Conservation (phyloP, 2,797 vertebrate species). For the Enteromius afrohamiltoni region DNA sequence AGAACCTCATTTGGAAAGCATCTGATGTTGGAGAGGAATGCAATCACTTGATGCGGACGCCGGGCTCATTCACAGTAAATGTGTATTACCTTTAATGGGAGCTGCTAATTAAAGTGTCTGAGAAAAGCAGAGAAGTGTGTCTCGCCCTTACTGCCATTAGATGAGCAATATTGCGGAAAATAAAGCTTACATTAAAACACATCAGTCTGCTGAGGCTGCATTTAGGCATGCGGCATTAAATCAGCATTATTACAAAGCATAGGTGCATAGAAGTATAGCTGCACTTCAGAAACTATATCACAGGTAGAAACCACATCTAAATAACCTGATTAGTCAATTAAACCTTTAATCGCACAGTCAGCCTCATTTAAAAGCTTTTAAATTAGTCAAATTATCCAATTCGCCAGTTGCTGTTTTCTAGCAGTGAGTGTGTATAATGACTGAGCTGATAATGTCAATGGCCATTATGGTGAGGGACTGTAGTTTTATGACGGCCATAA, state of each 20-base stretch:
- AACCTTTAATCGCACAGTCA: constrained; percentile 19
- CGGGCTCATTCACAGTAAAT: constrained; percentile 35
- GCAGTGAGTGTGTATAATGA: constrained; percentile 37
- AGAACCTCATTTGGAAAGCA: constrained; percentile 38
- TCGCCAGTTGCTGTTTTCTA: constrained; percentile 20
- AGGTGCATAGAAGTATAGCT: not conserved
- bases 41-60: constrained; percentile 33
- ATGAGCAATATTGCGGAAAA: constrained; percentile 54
- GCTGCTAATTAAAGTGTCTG: constrained; percentile 59
- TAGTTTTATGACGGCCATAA: constrained; percentile 56
- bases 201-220: constrained; percentile 40
- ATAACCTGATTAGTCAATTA: constrained; percentile 27
- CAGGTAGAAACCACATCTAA: constrained; percentile 1
- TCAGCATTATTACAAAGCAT: constrained; percentile 33
- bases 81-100: constrained; percentile 56
- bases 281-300: constrained; percentile 11
- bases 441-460: constrained; percentile 55
- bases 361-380: constrained; percentile 50
- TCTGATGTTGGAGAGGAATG: constrained; percentile 29
- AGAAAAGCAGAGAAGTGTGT: constrained; percentile 29
- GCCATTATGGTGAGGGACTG: constrained; percentile 47
- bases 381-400: constrained; percentile 51
- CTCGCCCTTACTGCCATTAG: constrained; percentile 23
- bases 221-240: constrained; percentile 32
- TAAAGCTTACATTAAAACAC: constrained; percentile 30